Evolutionary conservation across 2,797 vertebrate species (phyloP).

Genomic region (Danio choprae): DNA sequence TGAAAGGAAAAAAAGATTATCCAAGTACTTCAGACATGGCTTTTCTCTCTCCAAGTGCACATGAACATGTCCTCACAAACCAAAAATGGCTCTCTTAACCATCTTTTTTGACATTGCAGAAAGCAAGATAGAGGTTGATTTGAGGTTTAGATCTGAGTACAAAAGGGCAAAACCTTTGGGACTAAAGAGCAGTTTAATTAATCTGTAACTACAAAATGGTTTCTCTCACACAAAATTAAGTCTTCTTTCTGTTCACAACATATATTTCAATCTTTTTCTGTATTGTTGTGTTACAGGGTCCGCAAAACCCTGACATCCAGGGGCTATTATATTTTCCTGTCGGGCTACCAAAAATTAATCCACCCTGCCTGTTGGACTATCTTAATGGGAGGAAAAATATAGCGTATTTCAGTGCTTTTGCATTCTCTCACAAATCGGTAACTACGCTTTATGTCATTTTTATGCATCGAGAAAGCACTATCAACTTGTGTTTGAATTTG

Average conservation of each 20-base stretch:
- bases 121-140: background rate
- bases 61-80: constrained; percentile 22
- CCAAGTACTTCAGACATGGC: constrained; percentile 17
- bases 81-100: constrained; percentile 15
- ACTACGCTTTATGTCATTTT: too few relatives aligned
- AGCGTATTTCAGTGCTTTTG: too few relatives aligned
- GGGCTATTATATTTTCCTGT: too few relatives aligned
- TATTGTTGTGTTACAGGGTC: too few relatives aligned
- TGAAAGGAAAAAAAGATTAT: constrained; percentile 26
- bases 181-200: background rate
- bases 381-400: too few relatives aligned
- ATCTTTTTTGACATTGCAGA: constrained; percentile 2
- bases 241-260: too few relatives aligned
- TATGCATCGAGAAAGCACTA: too few relatives aligned
- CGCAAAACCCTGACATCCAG: too few relatives aligned
- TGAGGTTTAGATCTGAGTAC: background rate
- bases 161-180: constrained; percentile 2
- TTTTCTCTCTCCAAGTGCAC: background rate
- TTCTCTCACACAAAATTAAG: background rate
- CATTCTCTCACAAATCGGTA: too few relatives aligned
- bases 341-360: too few relatives aligned
- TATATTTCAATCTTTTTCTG: background rate
- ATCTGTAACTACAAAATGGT: background rate
- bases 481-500: too few relatives aligned
- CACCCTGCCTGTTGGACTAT: too few relatives aligned